Base-by-base conservation (phyloP, 2,113 vertebrate species). In the Oxygymnocypris stewartii region DNA sequence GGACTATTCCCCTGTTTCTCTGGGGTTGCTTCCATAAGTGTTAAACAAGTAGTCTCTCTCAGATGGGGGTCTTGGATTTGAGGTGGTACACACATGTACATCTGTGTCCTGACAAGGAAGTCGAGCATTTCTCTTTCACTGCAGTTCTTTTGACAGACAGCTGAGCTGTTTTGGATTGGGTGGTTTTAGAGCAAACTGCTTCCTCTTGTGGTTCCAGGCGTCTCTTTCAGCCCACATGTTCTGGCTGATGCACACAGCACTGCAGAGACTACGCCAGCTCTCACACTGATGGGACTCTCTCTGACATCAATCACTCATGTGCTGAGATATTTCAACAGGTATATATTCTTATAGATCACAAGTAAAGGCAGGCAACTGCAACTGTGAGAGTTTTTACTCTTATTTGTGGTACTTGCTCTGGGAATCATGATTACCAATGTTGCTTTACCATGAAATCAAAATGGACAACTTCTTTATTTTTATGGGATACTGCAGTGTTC, bases 71-170 rank as follows among this genome's bases (percentile, higher is more conserved):
- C 40, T 67, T 49, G 40, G 25, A 67, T 49, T 67, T 82, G 61
- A 82, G 61, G 81, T 83, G 18, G 65, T 71, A 51, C 40, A 82
- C 63, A 83, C 65, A 71, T 83, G 81, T 54, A 23, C 47, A 71
- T 83, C 59, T 83, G 81, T 71, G 44, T 51, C 44, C 61, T 82
- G 61, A 69, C 59, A 69, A 4, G 59, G 37, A 44, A 28, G 57
- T 40, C 0, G 61, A 82, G 25, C 37, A 10, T 82, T 82, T 82
- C 47, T 71, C 42, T 20, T 37, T 83, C 7, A 6, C 40, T 71
- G 28, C 65, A n/a, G 20, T 37, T 57, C 31, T 57, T 84, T 84
- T 84, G 65, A 84, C 49, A 74, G 82, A 74, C 82, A 84, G 69
- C 23, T 84, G 20, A 37, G 81, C 28, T 49, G 31, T 83, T 67